Conservation (phyloP, 2,888 invertebrate genomes). For the Tortricodes alternella region DNA sequence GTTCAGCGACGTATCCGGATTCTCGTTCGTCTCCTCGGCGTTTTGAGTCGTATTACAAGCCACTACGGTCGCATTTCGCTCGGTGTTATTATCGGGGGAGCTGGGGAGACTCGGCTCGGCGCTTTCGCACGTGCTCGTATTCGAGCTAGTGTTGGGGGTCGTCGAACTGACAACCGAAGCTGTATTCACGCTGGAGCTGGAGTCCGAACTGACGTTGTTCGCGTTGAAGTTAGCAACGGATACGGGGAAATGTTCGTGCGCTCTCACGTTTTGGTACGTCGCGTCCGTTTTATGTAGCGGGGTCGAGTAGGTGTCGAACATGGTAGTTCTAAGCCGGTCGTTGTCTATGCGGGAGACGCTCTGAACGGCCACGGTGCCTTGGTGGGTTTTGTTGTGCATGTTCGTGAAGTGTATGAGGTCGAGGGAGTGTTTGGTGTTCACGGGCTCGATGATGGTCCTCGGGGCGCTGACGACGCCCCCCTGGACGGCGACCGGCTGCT, state of each 20-base stretch:
- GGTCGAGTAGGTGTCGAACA: constrained; percentile 58
- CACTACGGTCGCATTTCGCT: constrained; percentile 51
- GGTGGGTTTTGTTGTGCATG: constrained; percentile 51
- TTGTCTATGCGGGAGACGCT: constrained; percentile 58
- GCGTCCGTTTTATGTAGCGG: constrained; percentile 60
- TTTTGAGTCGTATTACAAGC: constrained; percentile 43
- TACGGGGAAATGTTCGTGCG: constrained; percentile 59
- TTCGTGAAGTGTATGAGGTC: constrained; percentile 67
- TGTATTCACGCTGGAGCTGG: constrained; percentile 87
- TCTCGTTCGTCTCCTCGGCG: constrained; percentile 51
- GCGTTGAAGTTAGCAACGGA: constrained; percentile 57
- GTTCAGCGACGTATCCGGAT: constrained; percentile 52
- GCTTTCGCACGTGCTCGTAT: constrained; percentile 87
- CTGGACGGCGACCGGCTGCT: constrained; percentile 47
- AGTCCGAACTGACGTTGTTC: constrained; percentile 84
- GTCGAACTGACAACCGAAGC: constrained; percentile 83
- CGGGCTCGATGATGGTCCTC: constrained; percentile 59
- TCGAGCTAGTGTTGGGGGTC: constrained; percentile 87
- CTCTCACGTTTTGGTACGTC: constrained; percentile 64
- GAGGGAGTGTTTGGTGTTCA: constrained; percentile 60
- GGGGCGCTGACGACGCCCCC: constrained; percentile 52
- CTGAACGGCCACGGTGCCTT: constrained; percentile 55
- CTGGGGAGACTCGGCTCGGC: constrained; percentile 89
- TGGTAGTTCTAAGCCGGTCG: constrained; percentile 56
- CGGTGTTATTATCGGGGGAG: constrained; percentile 79